These are phyloP conservation scores for Lacanobia wlatinum DNA, from an alignment of 2,888 invertebrate genomes.

Conservation along the genomic window DNA sequence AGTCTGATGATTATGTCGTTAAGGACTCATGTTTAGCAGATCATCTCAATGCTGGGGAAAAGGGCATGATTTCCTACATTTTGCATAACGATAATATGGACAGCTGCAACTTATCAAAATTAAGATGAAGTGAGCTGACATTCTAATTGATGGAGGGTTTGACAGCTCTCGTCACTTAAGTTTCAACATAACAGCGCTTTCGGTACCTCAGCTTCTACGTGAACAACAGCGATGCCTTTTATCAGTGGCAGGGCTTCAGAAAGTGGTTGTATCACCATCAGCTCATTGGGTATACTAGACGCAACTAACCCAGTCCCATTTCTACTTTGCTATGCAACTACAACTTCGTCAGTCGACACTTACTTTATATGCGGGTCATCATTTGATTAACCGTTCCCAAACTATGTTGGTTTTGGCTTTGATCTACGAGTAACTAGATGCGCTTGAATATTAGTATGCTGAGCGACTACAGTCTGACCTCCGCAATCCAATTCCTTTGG, in stretches of 20 bases:
- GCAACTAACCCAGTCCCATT: conserved; percentile 6
- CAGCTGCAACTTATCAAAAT: neutral
- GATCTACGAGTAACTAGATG: conserved; percentile 30
- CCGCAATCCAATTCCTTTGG: conserved; percentile 16
- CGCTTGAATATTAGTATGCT: conserved; percentile 33
- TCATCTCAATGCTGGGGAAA: neutral
- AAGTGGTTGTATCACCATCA: neutral
- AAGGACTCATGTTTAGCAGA: neutral
- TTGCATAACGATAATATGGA: too few relatives aligned
- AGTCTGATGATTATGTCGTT: neutral
- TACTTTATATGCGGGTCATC: conserved; percentile 47
- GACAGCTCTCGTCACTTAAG: neutral
- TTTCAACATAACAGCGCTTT: neutral
- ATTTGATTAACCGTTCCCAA: conserved; percentile 46
- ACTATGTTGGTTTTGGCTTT: conserved; percentile 37
- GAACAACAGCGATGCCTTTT: too few relatives aligned
- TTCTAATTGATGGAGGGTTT: neutral
- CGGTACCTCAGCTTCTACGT: neutral
- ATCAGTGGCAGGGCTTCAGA: neutral
- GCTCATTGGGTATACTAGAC: neutral
- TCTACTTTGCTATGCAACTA: conserved; percentile 11
- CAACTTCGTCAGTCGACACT: conserved; percentile 2
- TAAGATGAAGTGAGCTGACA: too few relatives aligned
- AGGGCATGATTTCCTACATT: too few relatives aligned
- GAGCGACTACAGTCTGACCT: conserved; percentile 16